These are phyloP conservation scores for Tenrec ecaudatus DNA, from an alignment of 2,113 vertebrate genomes.

Conservation along the genomic window DNA sequence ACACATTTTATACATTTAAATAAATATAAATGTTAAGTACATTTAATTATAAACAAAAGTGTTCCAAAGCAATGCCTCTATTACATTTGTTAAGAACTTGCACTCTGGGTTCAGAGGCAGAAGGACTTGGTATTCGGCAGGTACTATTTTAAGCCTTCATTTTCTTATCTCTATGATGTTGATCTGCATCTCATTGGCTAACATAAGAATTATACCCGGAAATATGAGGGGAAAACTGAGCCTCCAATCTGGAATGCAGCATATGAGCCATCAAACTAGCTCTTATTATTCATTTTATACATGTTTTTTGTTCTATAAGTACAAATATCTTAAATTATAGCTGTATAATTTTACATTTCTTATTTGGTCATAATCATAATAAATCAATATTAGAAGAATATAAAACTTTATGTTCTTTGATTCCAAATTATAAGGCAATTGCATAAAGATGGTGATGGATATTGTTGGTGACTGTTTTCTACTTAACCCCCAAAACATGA, in stretches of 20 bases:
- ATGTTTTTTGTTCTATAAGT: conserved; percentile 15
- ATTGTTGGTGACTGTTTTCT: background rate
- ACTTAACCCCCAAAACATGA: background rate
- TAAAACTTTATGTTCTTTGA: background rate
- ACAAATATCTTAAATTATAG: conserved; percentile 2
- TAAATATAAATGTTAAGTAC: background rate
- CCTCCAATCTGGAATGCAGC: background rate
- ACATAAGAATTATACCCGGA: background rate
- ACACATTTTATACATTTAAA: conserved; percentile 7
- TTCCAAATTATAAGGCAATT: background rate
- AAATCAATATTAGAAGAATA: background rate
- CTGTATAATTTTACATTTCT: background rate
- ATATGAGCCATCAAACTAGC: background rate
- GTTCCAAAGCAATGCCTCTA: background rate
- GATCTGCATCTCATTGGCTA: background rate
- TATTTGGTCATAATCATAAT: background rate
- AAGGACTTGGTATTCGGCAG: background rate
- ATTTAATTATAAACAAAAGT: background rate
- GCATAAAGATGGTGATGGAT: background rate
- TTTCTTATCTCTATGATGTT: conserved; percentile 3
- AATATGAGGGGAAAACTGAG: background rate
- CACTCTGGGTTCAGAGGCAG: background rate
- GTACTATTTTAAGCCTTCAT: conserved; percentile 32
- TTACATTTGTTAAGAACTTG: background rate
- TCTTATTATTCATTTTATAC: conserved; percentile 18